phyloP scores from a whole-genome alignment of 2,888 invertebrate species.

The Pycnomerus fuliginosus region DNA sequence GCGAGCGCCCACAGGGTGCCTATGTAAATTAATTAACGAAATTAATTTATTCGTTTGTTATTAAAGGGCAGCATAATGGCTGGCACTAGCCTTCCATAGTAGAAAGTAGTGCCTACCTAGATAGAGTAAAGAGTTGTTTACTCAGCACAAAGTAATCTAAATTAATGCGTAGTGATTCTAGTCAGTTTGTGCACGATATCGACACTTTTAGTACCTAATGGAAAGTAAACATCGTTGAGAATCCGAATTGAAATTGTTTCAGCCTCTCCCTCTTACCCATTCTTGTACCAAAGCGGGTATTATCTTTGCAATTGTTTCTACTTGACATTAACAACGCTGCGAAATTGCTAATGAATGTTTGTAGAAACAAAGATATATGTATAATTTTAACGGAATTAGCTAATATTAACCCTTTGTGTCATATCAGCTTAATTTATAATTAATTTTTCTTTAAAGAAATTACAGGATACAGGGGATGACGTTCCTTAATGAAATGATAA shows the following conservation, averaged over 20 bases:
- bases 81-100: constrained; percentile 10
- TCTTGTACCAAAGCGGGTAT: constrained; percentile 29
- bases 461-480: constrained; percentile 30
- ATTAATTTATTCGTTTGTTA: constrained; percentile 38
- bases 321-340: constrained; percentile 41
- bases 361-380: constrained; percentile 42
- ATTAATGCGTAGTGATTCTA: constrained; percentile 48
- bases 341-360: constrained; percentile 46
- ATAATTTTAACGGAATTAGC: constrained; percentile 39
- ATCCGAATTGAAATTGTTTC: constrained; percentile 48
- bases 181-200: constrained; percentile 47
- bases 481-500: constrained; percentile 40
- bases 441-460: constrained; percentile 42
- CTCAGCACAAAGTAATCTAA: constrained; percentile 47
- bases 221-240: constrained; percentile 50
- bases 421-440: constrained; percentile 38
- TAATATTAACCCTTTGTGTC: constrained; percentile 38
- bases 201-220: constrained; percentile 51
- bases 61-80: constrained; percentile 33
- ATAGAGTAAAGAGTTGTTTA: constrained; percentile 31
- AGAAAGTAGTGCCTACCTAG: constrained; percentile 18
- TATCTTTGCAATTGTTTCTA: constrained; percentile 43
- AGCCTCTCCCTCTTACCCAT: constrained; percentile 33
- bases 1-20: constrained; percentile 18
- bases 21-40: constrained; percentile 36